Percentiles rank a stretch among this genome's conserved stretches.
These are phyloP conservation scores for Torymus auratus DNA, from an alignment of 2,888 invertebrate species.

Conservation along the genomic window DNA sequence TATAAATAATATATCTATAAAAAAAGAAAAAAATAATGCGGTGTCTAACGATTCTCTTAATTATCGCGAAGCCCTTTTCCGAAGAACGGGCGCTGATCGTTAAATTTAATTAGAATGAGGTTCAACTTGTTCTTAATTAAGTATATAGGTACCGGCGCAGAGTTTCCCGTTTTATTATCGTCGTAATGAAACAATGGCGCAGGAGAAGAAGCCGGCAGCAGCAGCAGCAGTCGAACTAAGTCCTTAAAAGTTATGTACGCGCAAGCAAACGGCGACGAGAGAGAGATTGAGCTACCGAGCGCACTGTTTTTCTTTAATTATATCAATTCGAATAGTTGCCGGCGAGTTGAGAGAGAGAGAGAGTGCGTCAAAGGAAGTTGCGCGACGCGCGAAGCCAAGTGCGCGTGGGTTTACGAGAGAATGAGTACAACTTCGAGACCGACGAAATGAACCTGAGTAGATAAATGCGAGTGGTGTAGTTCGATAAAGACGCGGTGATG, in stretches of 20 bases:
- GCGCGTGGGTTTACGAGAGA: too few species aligned
- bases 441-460: too few species aligned
- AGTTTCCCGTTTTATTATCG: conserved; percentile 39
- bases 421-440: too few species aligned
- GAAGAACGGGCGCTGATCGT: conserved; percentile 9
- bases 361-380: too few species aligned
- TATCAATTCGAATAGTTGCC: not conserved
- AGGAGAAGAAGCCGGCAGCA: not conserved
- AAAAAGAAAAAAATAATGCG: not conserved
- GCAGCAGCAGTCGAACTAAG: not conserved
- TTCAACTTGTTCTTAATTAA: conserved; percentile 37
- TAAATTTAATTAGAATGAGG: conserved; percentile 39
- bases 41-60: conserved; percentile 33
- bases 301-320: conserved; percentile 1
- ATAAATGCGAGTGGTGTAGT: too few species aligned
- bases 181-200: conserved; percentile 9
- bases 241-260: conserved; percentile 22
- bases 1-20: too few species aligned
- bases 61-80: conserved; percentile 12
- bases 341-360: too few species aligned
- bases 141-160: conserved; percentile 11
- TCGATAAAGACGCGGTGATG: too few species aligned
- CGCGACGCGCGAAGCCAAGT: too few species aligned
- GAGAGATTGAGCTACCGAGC: not conserved
- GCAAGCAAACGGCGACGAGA: not conserved